phyloP scores from a whole-genome alignment of 2,113 vertebrate species.

The Ammodytes marinus region DNA sequence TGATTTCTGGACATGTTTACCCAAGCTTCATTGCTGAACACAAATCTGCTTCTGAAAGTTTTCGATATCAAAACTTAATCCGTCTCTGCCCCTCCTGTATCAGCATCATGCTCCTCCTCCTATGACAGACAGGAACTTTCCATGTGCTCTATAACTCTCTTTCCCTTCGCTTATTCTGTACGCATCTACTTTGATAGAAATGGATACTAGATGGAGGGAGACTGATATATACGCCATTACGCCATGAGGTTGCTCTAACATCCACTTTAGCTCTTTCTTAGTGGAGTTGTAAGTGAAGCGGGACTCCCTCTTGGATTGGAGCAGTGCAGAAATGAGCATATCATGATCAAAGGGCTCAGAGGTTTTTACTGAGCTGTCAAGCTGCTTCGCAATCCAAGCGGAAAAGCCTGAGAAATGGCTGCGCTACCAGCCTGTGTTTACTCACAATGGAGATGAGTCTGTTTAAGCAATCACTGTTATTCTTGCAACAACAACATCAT shows the following conservation, averaged over 20 bases:
- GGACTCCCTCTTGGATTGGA: conserved; percentile 41
- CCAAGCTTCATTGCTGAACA: conserved; percentile 54
- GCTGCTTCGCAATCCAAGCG: conserved; percentile 46
- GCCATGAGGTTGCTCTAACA: conserved; percentile 14
- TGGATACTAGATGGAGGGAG: conserved; percentile 11
- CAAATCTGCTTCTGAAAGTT: conserved; percentile 73
- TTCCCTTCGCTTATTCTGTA: not conserved
- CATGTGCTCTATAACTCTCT: not conserved
- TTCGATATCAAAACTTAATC: conserved; percentile 52
- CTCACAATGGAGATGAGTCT: conserved; percentile 49
- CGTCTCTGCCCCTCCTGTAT: not conserved
- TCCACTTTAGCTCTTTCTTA: conserved; percentile 31
- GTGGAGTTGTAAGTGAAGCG: conserved; percentile 29
- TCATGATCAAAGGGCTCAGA: conserved; percentile 71
- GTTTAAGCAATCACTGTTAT: conserved; percentile 49
- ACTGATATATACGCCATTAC: conserved; percentile 5
- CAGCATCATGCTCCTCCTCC: not conserved
- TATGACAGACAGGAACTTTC: not conserved
- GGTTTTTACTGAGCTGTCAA: conserved; percentile 64
- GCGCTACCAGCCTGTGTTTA: conserved; percentile 52
- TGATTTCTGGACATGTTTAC: conserved; percentile 74
- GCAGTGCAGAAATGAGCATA: conserved; percentile 58
- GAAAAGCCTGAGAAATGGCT: conserved; percentile 54
- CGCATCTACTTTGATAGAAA: not conserved
- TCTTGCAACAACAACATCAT: conserved; percentile 22